Conservation (phyloP, 2,797 vertebrate species). For the Onychomys torridus region DNA sequence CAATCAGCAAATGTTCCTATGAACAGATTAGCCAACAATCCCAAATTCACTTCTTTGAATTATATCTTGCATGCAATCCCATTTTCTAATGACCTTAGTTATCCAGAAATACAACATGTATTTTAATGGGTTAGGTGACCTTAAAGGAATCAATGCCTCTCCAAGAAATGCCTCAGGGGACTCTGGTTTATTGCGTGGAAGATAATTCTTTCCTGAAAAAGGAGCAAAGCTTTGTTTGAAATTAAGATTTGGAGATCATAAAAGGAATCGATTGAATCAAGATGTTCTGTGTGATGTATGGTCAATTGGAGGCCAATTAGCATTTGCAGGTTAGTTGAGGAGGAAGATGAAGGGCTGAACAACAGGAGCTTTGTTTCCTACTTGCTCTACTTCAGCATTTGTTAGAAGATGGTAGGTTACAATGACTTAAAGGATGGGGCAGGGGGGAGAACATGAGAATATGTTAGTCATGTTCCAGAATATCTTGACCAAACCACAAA, state of each 20-base stretch:
- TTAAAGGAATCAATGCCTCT: conserved; percentile 73
- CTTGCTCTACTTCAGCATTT: conserved; percentile 62
- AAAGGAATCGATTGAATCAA: conserved; percentile 68
- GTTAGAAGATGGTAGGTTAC: conserved; percentile 78
- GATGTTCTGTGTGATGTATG: conserved; percentile 77
- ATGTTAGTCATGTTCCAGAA: conserved; percentile 80
- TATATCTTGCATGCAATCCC: conserved; percentile 73
- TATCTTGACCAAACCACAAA: conserved; percentile 83
- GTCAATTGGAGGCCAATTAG: conserved; percentile 73
- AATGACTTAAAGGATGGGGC: conserved; percentile 59
- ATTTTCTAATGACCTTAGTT: conserved; percentile 79
- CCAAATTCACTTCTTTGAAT: conserved; percentile 79
- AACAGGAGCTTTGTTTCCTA: conserved; percentile 33
- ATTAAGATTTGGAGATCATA: conserved; percentile 83
- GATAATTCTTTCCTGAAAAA: conserved; percentile 79
- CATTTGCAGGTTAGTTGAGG: conserved; percentile 57
- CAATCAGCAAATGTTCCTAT: conserved; percentile 80
- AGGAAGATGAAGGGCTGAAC: conserved; percentile 46
- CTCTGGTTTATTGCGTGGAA: conserved; percentile 75
- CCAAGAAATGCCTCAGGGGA: conserved; percentile 63
- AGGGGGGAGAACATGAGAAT: background rate
- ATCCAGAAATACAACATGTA: conserved; percentile 82
- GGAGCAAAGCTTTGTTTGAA: conserved; percentile 79
- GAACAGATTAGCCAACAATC: conserved; percentile 74
- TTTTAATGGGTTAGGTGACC: conserved; percentile 79